These are phyloP conservation scores for Xenentodon cancila DNA, from an alignment of 2,797 vertebrate species.

Conservation along the genomic window DNA sequence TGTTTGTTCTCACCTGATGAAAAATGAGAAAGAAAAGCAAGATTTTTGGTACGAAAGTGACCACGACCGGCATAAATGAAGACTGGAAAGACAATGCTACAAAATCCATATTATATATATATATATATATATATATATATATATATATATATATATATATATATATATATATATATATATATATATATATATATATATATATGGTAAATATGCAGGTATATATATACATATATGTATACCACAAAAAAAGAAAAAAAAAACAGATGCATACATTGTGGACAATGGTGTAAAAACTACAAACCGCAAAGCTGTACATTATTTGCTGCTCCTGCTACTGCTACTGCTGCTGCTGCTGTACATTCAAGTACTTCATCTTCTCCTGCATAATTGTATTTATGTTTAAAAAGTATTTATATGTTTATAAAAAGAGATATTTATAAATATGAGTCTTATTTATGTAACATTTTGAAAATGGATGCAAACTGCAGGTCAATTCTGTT, in stretches of 20 bases:
- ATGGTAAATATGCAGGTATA: constrained; percentile 64
- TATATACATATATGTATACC: constrained; percentile 78
- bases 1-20: constrained; percentile 74
- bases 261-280: constrained; percentile 80
- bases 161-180: constrained; percentile 80
- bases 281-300: constrained; percentile 87
- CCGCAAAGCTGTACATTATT: constrained; percentile 90
- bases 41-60: constrained; percentile 88
- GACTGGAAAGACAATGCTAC: constrained; percentile 81
- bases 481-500: constrained; percentile 91
- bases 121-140: constrained; percentile 66
- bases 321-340: constrained; percentile 70
- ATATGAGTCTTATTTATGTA: constrained; percentile 99
- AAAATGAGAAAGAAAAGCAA: constrained; percentile 50
- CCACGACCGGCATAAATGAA: constrained; percentile 84
- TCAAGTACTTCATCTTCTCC: constrained; percentile 90
- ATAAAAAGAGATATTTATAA: constrained; percentile 99
- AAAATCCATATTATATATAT: constrained; percentile 76
- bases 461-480: constrained; percentile 92
- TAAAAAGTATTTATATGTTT: constrained; percentile 99
- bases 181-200: constrained; percentile 67
- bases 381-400: constrained; percentile 99
- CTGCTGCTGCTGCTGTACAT: constrained; percentile 89
- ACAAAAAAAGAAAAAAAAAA: constrained; percentile 74
- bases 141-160: constrained; percentile 77